These are phyloP conservation scores for Mimas tiliae DNA, from an alignment of 2,888 invertebrate species.

Conservation along the genomic window DNA sequence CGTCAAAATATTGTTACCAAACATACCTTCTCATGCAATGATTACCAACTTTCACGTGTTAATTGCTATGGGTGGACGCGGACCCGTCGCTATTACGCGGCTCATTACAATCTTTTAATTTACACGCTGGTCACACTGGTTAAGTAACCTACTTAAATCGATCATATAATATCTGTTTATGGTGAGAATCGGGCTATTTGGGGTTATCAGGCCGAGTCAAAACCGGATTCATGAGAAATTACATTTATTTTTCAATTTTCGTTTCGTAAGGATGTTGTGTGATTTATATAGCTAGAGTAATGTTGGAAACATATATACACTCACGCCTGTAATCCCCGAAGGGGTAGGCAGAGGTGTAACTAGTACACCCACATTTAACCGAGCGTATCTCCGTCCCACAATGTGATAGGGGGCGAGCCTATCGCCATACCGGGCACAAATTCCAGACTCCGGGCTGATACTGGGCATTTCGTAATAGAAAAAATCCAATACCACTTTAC, in stretches of 20 bases:
- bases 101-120: slow-evolving; percentile 24
- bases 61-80: slow-evolving; percentile 38
- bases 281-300: not conserved
- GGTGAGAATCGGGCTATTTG: slow-evolving; percentile 27
- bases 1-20: slow-evolving; percentile 4
- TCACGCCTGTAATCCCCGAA: no score
- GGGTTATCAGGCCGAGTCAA: not conserved
- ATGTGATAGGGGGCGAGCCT: no score
- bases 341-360: no score
- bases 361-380: no score
- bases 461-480: no score
- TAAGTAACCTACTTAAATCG: slow-evolving; percentile 24
- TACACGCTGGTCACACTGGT: slow-evolving; percentile 10
- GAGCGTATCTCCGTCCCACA: no score
- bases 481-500: no score
- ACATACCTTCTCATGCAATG: not conserved
- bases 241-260: not conserved
- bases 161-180: slow-evolving; percentile 32
- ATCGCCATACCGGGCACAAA: no score
- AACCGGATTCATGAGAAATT: not conserved
- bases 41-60: slow-evolving; percentile 38
- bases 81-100: slow-evolving; percentile 34
- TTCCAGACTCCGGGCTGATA: no score
- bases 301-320: no score
- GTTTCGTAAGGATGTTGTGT: not conserved